A percentile compares a stretch with the other conserved stretches of the same genome.
Conservation (phyloP, 2,797 vertebrate genomes). For the Trachurus trachurus region DNA sequence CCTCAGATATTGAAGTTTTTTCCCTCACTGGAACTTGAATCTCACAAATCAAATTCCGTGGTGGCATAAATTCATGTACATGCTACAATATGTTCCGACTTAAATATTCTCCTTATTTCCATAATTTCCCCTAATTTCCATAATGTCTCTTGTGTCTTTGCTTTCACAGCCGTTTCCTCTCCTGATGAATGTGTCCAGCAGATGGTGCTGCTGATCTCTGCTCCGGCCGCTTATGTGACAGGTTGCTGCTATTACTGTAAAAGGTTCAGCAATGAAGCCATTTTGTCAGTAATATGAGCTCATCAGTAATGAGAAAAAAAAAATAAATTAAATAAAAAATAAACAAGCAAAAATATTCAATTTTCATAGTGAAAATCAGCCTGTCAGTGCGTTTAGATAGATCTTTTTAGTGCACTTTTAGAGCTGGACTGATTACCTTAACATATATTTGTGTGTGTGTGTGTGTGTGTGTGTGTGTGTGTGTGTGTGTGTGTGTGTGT, state of each 20-base stretch:
- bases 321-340: neutral
- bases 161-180: neutral
- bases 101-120: neutral
- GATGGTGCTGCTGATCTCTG: constrained; percentile 75
- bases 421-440: constrained; percentile 3
- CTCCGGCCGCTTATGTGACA: neutral
- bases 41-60: neutral
- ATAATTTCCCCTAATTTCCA: neutral
- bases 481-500: neutral
- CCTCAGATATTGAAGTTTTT: neutral
- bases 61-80: neutral
- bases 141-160: neutral
- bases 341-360: neutral
- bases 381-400: constrained; percentile 25
- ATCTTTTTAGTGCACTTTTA: constrained; percentile 10
- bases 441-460: neutral
- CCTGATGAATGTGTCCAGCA: constrained; percentile 62
- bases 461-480: constrained; percentile 11
- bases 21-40: neutral
- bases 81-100: no score
- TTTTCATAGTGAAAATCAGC: constrained; percentile 16
- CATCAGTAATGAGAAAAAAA: constrained; percentile 8
- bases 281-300: constrained; percentile 53
- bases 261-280: constrained; percentile 47
- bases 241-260: constrained; percentile 20